Conservation (phyloP, 2,888 invertebrate species). For the Leptothorax acervorum region DNA sequence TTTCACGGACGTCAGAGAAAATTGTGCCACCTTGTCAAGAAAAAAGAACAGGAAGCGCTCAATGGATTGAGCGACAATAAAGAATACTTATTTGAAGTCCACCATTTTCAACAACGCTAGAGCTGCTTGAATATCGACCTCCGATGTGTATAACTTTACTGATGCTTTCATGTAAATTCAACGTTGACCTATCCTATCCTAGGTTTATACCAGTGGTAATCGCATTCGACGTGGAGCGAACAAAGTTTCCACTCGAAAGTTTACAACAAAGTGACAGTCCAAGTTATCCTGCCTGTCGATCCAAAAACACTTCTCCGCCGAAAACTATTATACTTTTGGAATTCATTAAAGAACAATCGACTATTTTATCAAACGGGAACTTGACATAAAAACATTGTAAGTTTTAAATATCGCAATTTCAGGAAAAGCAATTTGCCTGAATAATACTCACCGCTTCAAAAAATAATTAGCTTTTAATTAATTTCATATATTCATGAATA, state of each 20-base stretch:
- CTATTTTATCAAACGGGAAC: neutral
- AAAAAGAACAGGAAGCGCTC: neutral
- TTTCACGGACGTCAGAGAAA: conserved; percentile 6
- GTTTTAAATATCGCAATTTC: conserved; percentile 1
- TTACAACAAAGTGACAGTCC: conserved; percentile 51
- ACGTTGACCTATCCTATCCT: conserved; percentile 62
- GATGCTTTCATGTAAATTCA: conserved; percentile 71
- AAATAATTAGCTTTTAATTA: neutral
- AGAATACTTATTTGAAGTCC: conserved; percentile 26
- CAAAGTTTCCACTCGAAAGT: conserved; percentile 57
- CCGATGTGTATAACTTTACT: conserved; percentile 65
- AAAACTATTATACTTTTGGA: conserved; percentile 34
- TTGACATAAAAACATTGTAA: neutral
- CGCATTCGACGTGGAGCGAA: conserved; percentile 63
- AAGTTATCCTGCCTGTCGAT: conserved; percentile 48
- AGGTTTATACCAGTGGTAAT: conserved; percentile 60
- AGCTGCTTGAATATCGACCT: conserved; percentile 22
- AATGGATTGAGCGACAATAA: neutral
- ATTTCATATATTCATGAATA: neutral
- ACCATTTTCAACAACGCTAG: conserved; percentile 16
- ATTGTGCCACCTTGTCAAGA: neutral
- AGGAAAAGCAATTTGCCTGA: neutral
- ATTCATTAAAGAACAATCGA: conserved; percentile 27
- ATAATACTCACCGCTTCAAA: neutral
- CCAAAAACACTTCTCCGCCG: conserved; percentile 14